A percentile compares a stretch with the other conserved stretches of the same genome.
These are phyloP conservation scores for Ennomos fuscantarius DNA, from an alignment of 2,888 invertebrate species.

Conservation along the genomic window DNA sequence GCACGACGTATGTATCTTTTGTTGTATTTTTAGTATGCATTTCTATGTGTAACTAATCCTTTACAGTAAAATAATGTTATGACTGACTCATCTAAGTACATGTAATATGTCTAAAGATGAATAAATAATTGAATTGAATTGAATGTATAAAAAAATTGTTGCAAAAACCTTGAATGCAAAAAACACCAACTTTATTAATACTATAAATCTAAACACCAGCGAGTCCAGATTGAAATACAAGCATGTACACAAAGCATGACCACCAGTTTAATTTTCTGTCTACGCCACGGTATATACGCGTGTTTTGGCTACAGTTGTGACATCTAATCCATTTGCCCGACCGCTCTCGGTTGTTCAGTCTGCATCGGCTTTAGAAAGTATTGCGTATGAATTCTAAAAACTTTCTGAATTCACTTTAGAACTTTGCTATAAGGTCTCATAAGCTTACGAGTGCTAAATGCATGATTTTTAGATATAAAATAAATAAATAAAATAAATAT, in stretches of 20 bases:
- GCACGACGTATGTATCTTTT: no score
- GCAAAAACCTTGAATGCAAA: no score
- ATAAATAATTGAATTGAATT: no score
- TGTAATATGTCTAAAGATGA: no score
- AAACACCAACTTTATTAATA: no score
- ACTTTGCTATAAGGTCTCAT: not conserved
- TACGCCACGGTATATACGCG: conserved; percentile 38
- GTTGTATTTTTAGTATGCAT: no score
- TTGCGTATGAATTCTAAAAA: conserved; percentile 12
- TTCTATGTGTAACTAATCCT: no score
- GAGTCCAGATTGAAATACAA: conserved; percentile 16
- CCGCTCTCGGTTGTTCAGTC: conserved; percentile 28
- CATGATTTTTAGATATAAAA: no score
- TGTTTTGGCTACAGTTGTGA: conserved; percentile 44
- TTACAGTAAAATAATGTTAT: no score
- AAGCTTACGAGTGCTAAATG: not conserved
- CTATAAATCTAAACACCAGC: not conserved
- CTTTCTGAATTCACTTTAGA: not conserved
- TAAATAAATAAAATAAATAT: no score
- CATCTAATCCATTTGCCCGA: conserved; percentile 54
- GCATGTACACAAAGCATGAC: conserved; percentile 28
- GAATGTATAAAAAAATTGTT: not conserved
- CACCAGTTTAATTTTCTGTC: conserved; percentile 38
- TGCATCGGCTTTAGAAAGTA: conserved; percentile 9
- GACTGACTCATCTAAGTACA: no score